Base-by-base conservation (phyloP, 2,888 invertebrate genomes). In the Halictus quadricinctus region DNA sequence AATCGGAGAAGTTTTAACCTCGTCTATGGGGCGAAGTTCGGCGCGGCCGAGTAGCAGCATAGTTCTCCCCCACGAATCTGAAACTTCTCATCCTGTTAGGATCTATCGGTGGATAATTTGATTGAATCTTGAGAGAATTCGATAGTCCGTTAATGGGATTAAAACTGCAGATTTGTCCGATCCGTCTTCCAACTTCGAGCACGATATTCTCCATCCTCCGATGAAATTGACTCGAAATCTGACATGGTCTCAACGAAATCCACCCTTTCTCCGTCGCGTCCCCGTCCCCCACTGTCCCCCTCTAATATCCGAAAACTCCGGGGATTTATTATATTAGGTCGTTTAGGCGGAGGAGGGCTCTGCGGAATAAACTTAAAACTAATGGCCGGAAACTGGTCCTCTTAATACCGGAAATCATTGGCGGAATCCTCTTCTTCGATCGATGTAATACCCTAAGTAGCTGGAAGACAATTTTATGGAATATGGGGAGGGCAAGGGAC, bases 21-120 rank as follows among this genome's bases (percentile, higher is more conserved):
- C 21, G 66, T 83, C 66, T 29, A 54, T 60, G 36, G 7, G 25
- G 25, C 21, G 76, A 70, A 83, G 25, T 74, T 48, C 10, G 21
- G 12, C 46, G n/a, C 74, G 10, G 46, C 64, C 60, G 76, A 43
- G 50, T 50, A 10, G 54, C 60, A 83, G 58, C 54, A 50, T 36
- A 43, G n/a, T 36, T 73, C 50, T 50, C 72, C 66, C 46, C 46
- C 25, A 36, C 43, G 73, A 76, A 29, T 72, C 25, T 13, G 54
- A 79, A 84, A 84, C 84, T 83, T 79, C 78, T 79, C 83, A 43
- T 72, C 48, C 58, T 46, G 72, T 76, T 72, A 48, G 64, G 54
- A 72, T 64, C 83, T 84, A 83, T 79, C 78, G 79, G 48, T 29
- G 48, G 72, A 81, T 83, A 83, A 76, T 36, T 79, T 58, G 79